A percentile compares a stretch with the other conserved stretches of the same genome.
Conservation (phyloP, 2,888 invertebrate genomes). For the Apamea epomidion region DNA sequence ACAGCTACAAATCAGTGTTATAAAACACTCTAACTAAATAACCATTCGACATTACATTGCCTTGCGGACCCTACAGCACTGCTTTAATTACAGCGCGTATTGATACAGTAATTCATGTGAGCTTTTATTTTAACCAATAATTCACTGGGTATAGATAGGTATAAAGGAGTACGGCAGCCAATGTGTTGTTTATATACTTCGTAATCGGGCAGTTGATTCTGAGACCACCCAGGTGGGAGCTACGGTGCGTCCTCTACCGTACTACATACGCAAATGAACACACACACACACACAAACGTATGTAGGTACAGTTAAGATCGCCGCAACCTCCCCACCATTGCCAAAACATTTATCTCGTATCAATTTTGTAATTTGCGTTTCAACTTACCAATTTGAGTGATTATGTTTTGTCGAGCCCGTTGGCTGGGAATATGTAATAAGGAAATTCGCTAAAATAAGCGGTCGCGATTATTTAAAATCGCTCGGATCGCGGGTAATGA, state of each 20-base stretch:
- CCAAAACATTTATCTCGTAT: conserved; percentile 75
- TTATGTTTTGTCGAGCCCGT: conserved; percentile 78
- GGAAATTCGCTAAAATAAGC: conserved; percentile 80
- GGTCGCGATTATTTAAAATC: conserved; percentile 77
- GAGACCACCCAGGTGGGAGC: conserved; percentile 86
- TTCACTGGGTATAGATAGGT: conserved; percentile 75
- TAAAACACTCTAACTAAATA: conserved; percentile 59
- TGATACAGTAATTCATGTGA: conserved; percentile 80
- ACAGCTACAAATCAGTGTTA: conserved; percentile 42
- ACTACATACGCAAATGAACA: conserved; percentile 63
- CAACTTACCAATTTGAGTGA: conserved; percentile 86
- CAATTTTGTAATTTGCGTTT: conserved; percentile 88
- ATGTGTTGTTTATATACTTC: conserved; percentile 79
- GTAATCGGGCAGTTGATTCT: conserved; percentile 83
- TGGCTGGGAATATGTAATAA: conserved; percentile 82
- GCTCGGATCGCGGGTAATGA: conserved; percentile 78
- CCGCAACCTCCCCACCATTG: conserved; percentile 66
- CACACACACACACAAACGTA: conserved; percentile 65
- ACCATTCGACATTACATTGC: conserved; percentile 62
- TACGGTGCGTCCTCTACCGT: conserved; percentile 75
- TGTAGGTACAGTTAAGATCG: conserved; percentile 68
- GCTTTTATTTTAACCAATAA: conserved; percentile 85
- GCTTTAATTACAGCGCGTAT: conserved; percentile 82
- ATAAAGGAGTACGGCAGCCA: conserved; percentile 74
- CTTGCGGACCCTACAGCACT: conserved; percentile 66